These are phyloP conservation scores for Octopus bimaculoides DNA, from an alignment of 1,140 invertebrate species.

Conservation along the genomic window DNA sequence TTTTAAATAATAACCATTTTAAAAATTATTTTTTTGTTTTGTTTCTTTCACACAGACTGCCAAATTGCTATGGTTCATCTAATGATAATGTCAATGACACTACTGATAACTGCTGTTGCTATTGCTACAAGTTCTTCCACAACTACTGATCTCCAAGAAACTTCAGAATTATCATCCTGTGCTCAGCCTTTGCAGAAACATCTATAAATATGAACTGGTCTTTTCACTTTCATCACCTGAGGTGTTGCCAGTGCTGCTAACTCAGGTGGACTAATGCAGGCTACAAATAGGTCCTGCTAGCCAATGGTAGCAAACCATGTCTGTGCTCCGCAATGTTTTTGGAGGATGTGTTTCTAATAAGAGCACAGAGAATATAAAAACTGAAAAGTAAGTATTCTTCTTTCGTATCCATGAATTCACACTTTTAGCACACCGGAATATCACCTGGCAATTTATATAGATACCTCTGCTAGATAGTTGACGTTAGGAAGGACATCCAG, in stretches of 20 bases:
- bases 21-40: too few species aligned
- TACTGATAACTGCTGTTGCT: neutral
- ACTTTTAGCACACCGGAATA: too few species aligned
- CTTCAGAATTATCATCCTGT: too few species aligned
- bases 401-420: neutral
- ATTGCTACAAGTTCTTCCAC: neutral
- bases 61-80: too few species aligned
- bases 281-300: conserved; percentile 17
- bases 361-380: conserved; percentile 46
- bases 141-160: neutral
- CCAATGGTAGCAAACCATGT: conserved; percentile 23
- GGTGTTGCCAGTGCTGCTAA: conserved; percentile 18
- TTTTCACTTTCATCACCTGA: neutral
- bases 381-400: conserved; percentile 40
- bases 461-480: too few species aligned
- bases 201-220: neutral
- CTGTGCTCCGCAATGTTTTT: conserved; percentile 53
- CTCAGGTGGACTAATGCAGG: conserved; percentile 14
- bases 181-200: too few species aligned
- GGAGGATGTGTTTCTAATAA: conserved; percentile 51
- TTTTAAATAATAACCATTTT: too few species aligned
- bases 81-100: too few species aligned
- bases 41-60: too few species aligned
- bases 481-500: too few species aligned
- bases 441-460: too few species aligned